Percentiles rank a stretch among this genome's conserved stretches.
Conservation (phyloP, 2,888 invertebrate genomes). For the Corbicula japonica region DNA sequence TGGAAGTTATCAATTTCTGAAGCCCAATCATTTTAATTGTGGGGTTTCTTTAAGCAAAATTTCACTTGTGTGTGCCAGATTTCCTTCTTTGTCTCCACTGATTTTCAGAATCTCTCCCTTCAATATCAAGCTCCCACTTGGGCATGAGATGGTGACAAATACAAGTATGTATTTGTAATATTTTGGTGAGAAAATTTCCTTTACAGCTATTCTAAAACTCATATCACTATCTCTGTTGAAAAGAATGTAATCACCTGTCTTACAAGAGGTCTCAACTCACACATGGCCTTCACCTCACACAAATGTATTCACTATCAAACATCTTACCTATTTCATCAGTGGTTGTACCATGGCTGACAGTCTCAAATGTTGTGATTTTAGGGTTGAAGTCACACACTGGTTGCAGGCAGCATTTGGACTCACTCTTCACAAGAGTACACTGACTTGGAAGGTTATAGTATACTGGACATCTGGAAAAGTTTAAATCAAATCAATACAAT, state of each 20-base stretch:
- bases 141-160: too few species aligned
- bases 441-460: slow-evolving; percentile 74
- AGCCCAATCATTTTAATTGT: too few species aligned
- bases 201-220: not conserved
- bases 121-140: too few species aligned
- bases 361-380: slow-evolving; percentile 66
- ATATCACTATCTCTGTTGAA: not conserved
- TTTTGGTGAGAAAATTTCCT: not conserved
- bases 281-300: not conserved
- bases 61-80: too few species aligned
- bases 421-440: slow-evolving; percentile 73
- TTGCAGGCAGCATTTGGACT: slow-evolving; percentile 72
- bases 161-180: too few species aligned
- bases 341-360: slow-evolving; percentile 68
- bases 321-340: slow-evolving; percentile 71
- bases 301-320: not conserved
- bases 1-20: too few species aligned
- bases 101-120: too few species aligned
- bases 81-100: too few species aligned
- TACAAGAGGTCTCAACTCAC: not conserved
- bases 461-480: slow-evolving; percentile 78
- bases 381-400: slow-evolving; percentile 78
- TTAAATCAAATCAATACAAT: too few species aligned
- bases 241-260: not conserved
- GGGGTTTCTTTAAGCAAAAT: too few species aligned